Percentiles rank a stretch among this genome's conserved stretches.
These are phyloP conservation scores for Sapajus apella DNA, from an alignment of 2,113 vertebrate genomes.

Conservation along the genomic window DNA sequence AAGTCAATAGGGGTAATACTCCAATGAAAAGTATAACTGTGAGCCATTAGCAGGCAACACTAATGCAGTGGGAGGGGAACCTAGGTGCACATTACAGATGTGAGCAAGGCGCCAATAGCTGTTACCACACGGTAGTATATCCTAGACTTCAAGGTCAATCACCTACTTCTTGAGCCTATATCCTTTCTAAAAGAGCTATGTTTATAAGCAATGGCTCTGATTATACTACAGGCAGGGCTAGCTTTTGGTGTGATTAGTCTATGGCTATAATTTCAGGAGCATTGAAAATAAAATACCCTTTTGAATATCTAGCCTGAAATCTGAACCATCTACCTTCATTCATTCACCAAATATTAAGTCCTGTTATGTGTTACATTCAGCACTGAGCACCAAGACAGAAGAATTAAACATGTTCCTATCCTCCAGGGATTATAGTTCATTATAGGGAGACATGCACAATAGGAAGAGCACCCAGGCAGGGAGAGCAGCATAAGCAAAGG, in stretches of 20 bases:
- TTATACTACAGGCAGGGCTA: neutral
- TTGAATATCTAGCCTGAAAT: neutral
- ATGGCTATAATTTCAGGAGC: neutral
- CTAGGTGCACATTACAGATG: neutral
- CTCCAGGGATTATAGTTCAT: neutral
- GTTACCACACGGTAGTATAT: neutral
- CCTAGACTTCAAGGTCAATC: neutral
- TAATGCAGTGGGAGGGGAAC: neutral
- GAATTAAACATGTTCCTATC: neutral
- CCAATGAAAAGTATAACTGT: neutral
- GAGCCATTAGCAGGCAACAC: neutral
- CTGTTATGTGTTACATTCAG: neutral
- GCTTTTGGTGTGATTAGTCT: neutral
- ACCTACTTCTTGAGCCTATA: neutral
- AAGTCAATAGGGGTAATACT: conserved; percentile 8
- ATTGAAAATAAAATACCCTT: neutral
- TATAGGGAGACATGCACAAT: neutral
- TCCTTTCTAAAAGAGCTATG: neutral
- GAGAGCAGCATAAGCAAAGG: neutral
- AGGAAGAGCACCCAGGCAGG: neutral
- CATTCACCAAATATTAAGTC: neutral
- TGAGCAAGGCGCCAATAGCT: neutral
- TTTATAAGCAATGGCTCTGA: neutral
- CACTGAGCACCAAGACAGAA: neutral
- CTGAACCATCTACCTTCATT: neutral